phyloP scores from a whole-genome alignment of 1,140 invertebrate genomes.

The Megalopta genalis region DNA sequence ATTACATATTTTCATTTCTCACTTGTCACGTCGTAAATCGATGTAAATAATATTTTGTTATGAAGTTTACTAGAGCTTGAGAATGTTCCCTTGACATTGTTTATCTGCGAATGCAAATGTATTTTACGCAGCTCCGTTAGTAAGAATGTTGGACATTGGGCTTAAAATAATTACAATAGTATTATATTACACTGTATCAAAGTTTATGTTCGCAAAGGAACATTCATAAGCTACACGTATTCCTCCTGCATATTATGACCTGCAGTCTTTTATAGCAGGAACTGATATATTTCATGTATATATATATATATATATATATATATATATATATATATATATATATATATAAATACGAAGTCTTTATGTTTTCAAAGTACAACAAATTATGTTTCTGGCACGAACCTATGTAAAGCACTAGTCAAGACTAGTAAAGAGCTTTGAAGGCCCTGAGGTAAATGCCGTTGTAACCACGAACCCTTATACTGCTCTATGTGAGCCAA shows the following conservation, averaged over 20 bases:
- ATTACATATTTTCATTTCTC: constrained; percentile 23
- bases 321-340: no score
- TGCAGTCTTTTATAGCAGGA: constrained; percentile 44
- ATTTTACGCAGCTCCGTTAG: not conserved
- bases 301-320: no score
- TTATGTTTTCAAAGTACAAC: constrained; percentile 22
- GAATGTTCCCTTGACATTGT: constrained; percentile 15
- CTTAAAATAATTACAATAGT: not conserved
- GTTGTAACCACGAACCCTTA: constrained; percentile 81
- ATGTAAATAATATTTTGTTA: constrained; percentile 24
- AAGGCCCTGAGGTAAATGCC: constrained; percentile 81
- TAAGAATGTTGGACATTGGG: constrained; percentile 2
- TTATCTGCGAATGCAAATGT: not conserved
- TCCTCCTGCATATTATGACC: constrained; percentile 11
- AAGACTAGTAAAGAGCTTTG: constrained; percentile 81
- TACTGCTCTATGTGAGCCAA: constrained; percentile 83
- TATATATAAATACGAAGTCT: constrained; percentile 35
- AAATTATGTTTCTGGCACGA: constrained; percentile 79
- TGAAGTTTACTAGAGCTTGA: constrained; percentile 22
- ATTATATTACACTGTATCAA: not conserved
- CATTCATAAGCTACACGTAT: constrained; percentile 27
- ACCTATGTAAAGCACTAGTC: constrained; percentile 80
- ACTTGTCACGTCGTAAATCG: constrained; percentile 14
- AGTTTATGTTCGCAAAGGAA: constrained; percentile 18
- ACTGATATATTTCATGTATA: constrained; percentile 29